These are phyloP conservation scores for Homarus gammarus DNA, from an alignment of 2,888 invertebrate genomes.

Conservation along the genomic window DNA sequence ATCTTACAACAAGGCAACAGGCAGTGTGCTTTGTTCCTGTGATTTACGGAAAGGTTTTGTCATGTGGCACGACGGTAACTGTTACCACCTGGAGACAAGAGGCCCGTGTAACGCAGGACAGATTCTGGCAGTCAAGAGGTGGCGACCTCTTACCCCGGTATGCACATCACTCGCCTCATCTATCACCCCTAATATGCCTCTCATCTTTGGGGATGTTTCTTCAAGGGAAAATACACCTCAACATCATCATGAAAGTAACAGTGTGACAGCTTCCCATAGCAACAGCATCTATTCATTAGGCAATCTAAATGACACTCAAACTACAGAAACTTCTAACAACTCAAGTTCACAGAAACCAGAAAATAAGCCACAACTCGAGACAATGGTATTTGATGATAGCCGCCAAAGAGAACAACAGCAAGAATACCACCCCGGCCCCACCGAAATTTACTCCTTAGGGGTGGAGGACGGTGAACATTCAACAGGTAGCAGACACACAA, in stretches of 20 bases:
- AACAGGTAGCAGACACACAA: neutral
- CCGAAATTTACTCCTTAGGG: constrained; percentile 38
- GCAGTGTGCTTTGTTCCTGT: constrained; percentile 81
- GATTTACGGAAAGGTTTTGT: constrained; percentile 84
- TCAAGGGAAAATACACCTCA: constrained; percentile 5
- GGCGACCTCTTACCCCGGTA: constrained; percentile 40
- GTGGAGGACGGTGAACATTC: neutral
- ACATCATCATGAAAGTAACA: constrained; percentile 36
- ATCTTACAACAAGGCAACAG: constrained; percentile 75
- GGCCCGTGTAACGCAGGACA: constrained; percentile 76
- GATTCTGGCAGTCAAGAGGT: constrained; percentile 76
- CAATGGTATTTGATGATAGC: neutral
- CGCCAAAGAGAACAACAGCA: neutral
- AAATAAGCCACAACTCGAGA: neutral
- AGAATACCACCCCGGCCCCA: neutral
- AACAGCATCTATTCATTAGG: constrained; percentile 30
- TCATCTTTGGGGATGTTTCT: constrained; percentile 15
- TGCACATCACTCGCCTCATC: constrained; percentile 28
- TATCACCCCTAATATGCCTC: constrained; percentile 12
- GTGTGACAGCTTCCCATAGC: constrained; percentile 32
- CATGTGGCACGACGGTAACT: constrained; percentile 80
- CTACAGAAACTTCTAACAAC: constrained; percentile 7
- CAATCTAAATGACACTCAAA: constrained; percentile 29
- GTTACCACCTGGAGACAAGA: constrained; percentile 76
- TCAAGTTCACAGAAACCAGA: neutral